A percentile compares a stretch with the other conserved stretches of the same genome.
Evolutionary conservation across 64 coral and sea anemone species (phyloP).

Genomic region (Porites lutea): DNA sequence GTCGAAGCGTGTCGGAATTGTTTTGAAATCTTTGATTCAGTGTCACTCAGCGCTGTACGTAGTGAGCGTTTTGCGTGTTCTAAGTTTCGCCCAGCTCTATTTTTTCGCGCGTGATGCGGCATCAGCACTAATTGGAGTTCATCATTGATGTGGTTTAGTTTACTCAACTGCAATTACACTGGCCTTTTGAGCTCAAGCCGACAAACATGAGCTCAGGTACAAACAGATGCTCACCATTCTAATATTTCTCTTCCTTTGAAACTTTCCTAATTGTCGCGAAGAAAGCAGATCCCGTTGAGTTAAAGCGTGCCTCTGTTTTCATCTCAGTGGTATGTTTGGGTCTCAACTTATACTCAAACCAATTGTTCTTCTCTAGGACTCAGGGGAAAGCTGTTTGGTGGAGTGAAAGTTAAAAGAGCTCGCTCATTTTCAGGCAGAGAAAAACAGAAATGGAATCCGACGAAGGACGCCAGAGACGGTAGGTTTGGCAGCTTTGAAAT

Average conservation of each 20-base stretch:
- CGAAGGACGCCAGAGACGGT: conserved; percentile 61
- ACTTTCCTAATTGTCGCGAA: not conserved
- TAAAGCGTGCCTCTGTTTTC: not conserved
- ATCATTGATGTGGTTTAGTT: conserved; percentile 21
- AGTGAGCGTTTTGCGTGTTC: not conserved
- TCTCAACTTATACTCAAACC: not conserved
- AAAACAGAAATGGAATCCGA: conserved; percentile 59
- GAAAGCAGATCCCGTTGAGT: not conserved
- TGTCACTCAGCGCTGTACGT: not conserved
- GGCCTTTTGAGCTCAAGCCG: conserved; percentile 24
- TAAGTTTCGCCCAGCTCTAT: not conserved
- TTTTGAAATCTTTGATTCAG: conserved; percentile 27
- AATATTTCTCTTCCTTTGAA: not conserved
- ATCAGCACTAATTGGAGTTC: not conserved
- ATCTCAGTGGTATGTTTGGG: not conserved
- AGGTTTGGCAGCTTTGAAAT: not conserved
- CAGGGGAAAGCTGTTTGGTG: conserved; percentile 63
- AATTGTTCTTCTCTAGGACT: conserved; percentile 40
- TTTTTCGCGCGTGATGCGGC: conserved; percentile 40
- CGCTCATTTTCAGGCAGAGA: conserved; percentile 73
- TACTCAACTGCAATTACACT: not conserved
- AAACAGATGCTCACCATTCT: conserved; percentile 24
- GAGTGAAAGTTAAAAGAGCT: conserved; percentile 66
- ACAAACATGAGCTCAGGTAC: conserved; percentile 42
- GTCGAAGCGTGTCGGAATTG: conserved; percentile 58